Conservation (phyloP, 1,140 invertebrate species). For the Drosophila trapezifrons region DNA sequence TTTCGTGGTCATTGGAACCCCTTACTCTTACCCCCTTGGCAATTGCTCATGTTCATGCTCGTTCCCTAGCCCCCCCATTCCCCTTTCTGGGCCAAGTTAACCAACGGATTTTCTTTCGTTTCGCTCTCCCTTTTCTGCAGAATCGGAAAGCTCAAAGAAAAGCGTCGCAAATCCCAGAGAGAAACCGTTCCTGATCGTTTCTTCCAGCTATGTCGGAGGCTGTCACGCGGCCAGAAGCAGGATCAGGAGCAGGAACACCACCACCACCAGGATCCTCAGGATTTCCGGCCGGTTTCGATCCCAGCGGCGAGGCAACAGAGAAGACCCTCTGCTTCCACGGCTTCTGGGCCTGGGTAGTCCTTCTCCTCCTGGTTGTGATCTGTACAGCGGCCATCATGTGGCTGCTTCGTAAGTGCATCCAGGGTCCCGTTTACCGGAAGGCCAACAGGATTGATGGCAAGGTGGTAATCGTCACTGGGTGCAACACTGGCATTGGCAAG, state of each 20-base stretch:
- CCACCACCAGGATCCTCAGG: not conserved
- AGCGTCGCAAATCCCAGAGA: not conserved
- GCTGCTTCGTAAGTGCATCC: slow-evolving; percentile 70
- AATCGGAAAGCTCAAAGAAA: not conserved
- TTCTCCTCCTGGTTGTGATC: slow-evolving; percentile 50
- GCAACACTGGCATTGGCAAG: slow-evolving; percentile 96
- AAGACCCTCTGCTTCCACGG: slow-evolving; percentile 76
- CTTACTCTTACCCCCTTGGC: too few species aligned
- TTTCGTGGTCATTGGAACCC: not conserved
- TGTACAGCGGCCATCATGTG: slow-evolving; percentile 57
- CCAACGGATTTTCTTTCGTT: slow-evolving; percentile 20
- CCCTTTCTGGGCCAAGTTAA: not conserved
- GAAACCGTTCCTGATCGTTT: not conserved
- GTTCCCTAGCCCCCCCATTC: not conserved
- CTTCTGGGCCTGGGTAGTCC: slow-evolving; percentile 75
- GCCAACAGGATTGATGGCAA: slow-evolving; percentile 81
- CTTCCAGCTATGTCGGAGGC: slow-evolving; percentile 69
- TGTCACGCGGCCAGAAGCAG: slow-evolving; percentile 54
- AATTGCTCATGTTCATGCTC: not conserved
- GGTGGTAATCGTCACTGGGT: slow-evolving; percentile 87
- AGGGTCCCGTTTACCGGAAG: slow-evolving; percentile 73
- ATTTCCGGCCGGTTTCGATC: slow-evolving; percentile 54
- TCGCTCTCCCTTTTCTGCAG: not conserved
- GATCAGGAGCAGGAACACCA: slow-evolving; percentile 14
- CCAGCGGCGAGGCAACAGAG: slow-evolving; percentile 57